These are phyloP conservation scores for Amazona ochrocephala DNA, from an alignment of 2,797 vertebrate genomes.

Conservation along the genomic window DNA sequence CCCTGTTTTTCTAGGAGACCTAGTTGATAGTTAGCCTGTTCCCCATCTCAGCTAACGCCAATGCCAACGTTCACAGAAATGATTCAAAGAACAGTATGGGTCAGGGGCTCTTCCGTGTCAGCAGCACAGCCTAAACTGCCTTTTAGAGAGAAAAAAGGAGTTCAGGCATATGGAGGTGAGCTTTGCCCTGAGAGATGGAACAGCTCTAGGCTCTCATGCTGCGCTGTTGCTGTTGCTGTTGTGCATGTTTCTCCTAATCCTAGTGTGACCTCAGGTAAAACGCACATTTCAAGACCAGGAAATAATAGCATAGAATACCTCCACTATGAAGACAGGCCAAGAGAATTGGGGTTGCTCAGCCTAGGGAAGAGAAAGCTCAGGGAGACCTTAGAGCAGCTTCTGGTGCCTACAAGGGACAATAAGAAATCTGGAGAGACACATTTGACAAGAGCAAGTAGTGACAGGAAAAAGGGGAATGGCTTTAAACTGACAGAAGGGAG, in stretches of 20 bases:
- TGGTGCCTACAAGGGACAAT: too few relatives aligned
- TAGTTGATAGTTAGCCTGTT: not conserved
- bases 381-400: not conserved
- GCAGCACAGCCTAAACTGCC: not conserved
- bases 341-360: not conserved
- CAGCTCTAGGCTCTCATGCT: not conserved
- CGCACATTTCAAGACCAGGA: not conserved
- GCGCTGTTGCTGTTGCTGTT: not conserved
- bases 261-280: not conserved
- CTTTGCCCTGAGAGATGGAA: not conserved
- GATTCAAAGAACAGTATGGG: not conserved
- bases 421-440: not conserved
- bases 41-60: not conserved
- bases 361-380: not conserved
- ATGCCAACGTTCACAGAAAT: not conserved
- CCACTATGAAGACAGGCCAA: not conserved
- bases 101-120: not conserved
- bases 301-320: not conserved
- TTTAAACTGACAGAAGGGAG: not conserved
- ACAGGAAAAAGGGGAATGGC: accelerated
- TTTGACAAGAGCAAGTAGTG: not conserved
- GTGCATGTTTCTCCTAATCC: not conserved
- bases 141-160: not conserved
- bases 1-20: not conserved
- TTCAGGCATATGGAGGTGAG: not conserved